Evolutionary conservation across 2,113 vertebrate species (phyloP).

Genomic region (Pithys albifrons): DNA sequence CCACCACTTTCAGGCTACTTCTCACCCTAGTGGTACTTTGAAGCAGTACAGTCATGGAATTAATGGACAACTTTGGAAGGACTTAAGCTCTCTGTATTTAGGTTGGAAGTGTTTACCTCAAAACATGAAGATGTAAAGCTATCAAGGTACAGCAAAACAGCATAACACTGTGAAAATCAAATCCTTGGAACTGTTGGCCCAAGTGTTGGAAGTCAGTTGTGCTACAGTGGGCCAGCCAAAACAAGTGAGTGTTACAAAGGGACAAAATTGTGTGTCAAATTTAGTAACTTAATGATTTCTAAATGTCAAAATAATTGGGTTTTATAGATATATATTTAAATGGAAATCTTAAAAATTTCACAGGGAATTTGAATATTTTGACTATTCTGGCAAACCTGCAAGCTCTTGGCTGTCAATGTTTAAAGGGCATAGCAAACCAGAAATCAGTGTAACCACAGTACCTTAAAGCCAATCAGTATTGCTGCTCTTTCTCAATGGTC

Average conservation of each 20-base stretch:
- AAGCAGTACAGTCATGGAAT: background rate
- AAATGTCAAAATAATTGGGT: background rate
- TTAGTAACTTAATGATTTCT: background rate
- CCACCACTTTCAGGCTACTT: background rate
- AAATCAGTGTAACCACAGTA: background rate
- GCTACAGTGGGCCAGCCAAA: background rate
- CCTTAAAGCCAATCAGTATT: background rate
- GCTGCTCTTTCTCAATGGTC: background rate
- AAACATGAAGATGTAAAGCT: background rate
- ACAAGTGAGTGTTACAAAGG: accelerated
- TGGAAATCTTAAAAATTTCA: background rate
- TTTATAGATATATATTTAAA: background rate
- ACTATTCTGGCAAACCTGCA: background rate
- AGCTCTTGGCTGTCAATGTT: background rate
- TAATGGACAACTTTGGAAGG: background rate
- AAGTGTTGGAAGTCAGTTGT: background rate
- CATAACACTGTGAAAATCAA: background rate
- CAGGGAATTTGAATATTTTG: background rate
- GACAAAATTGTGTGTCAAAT: background rate
- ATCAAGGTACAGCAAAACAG: background rate
- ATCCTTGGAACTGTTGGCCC: background rate
- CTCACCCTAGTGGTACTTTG: background rate
- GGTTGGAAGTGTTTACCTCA: background rate
- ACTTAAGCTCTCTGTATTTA: background rate
- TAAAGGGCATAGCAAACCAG: background rate